phyloP scores from a whole-genome alignment of 2,888 invertebrate species.

The Ramazzottius varieornatus region DNA sequence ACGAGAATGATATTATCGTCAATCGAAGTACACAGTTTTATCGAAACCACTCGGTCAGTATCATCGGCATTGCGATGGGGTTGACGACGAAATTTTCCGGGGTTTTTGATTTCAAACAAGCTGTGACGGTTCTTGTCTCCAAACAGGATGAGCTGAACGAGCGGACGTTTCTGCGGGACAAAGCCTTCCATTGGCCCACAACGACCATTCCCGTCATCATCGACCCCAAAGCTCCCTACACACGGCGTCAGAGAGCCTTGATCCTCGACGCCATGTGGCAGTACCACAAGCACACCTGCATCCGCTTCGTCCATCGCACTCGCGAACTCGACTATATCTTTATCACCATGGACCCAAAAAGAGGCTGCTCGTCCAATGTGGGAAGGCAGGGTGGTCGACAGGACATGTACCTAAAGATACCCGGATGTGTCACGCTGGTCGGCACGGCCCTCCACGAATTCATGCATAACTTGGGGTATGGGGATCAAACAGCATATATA shows the following conservation, averaged over 20 bases:
- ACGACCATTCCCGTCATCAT: background rate
- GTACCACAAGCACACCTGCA: constrained; percentile 18
- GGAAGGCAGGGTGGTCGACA: constrained; percentile 9
- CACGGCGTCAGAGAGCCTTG: background rate
- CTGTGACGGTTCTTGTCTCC: no score
- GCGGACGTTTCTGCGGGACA: no score
- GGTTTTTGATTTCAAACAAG: no score
- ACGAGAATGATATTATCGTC: background rate
- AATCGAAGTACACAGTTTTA: background rate
- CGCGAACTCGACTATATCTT: constrained; percentile 19
- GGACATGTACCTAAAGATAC: background rate
- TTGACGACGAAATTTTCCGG: no score
- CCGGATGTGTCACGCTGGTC: background rate
- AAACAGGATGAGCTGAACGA: no score
- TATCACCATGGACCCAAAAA: constrained; percentile 13
- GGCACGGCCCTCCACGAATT: background rate
- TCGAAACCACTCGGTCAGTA: background rate
- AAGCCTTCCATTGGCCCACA: background rate
- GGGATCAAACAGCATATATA: background rate
- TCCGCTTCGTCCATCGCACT: constrained; percentile 21
- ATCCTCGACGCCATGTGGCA: constrained; percentile 16
- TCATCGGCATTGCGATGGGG: no score
- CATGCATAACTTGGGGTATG: background rate
- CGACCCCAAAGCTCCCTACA: background rate
- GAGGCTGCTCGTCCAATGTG: background rate